Conservation (phyloP, 2,113 vertebrate species). For the Haplochromis burtoni region DNA sequence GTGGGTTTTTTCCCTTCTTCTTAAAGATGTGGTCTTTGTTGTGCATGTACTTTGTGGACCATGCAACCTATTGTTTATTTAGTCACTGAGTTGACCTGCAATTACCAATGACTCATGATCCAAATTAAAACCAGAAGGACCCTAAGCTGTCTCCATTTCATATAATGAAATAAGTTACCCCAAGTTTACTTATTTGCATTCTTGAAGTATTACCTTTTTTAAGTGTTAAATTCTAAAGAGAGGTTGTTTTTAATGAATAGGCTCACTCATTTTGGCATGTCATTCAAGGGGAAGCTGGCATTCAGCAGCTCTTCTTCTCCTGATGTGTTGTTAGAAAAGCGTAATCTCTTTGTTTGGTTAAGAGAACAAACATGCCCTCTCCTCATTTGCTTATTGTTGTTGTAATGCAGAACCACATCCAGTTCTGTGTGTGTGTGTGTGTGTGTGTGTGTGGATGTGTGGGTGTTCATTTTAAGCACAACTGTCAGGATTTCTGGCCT, state of each 20-base stretch:
- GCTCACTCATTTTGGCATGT: not conserved
- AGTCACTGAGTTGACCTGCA: not conserved
- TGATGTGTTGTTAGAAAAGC: not conserved
- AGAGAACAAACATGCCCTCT: not conserved
- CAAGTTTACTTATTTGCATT: not conserved
- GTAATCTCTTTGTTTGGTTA: not conserved
- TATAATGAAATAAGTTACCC: not conserved
- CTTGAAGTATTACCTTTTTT: not conserved
- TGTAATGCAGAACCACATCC: not conserved
- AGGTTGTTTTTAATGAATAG: not conserved
- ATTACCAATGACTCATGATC: not conserved
- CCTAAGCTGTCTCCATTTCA: not conserved
- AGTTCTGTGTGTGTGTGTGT: not conserved
- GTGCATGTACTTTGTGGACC: not conserved
- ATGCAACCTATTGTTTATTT: not conserved
- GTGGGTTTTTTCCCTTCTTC: accelerated
- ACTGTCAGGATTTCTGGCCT: not conserved
- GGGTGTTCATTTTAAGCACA: not conserved
- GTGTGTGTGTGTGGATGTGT: not conserved
- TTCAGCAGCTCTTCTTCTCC: not conserved
- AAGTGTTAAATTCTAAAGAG: not conserved
- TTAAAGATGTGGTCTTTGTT: not conserved
- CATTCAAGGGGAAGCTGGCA: not conserved
- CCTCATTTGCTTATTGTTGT: not conserved
- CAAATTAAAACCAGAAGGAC: not conserved